phyloP scores from a whole-genome alignment of 2,113 vertebrate genomes.

The Eurypyga helias region DNA sequence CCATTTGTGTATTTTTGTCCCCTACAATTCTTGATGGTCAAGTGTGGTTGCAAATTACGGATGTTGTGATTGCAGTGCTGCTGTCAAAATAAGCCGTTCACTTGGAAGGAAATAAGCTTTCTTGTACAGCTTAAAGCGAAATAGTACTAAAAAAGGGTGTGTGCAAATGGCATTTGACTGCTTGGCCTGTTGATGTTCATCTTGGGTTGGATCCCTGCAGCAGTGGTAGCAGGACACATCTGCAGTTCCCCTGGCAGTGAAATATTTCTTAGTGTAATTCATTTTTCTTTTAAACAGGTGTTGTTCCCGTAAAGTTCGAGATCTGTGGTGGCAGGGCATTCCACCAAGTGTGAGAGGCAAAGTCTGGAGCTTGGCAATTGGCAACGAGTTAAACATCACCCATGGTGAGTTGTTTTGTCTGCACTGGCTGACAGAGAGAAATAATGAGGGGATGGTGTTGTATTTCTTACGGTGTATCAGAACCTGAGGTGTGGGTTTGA shows the following conservation, averaged over 20 bases:
- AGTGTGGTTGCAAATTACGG: not conserved
- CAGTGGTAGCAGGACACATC: not conserved
- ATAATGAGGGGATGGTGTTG: not conserved
- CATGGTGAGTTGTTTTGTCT: conserved; percentile 78
- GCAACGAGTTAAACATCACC: conserved; percentile 93
- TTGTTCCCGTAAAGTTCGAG: conserved; percentile 86
- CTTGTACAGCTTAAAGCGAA: not conserved
- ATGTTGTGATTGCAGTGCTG: not conserved
- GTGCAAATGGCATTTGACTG: not conserved
- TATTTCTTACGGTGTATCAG: not conserved
- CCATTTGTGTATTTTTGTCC: not conserved
- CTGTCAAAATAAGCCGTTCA: not conserved
- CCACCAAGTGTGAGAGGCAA: conserved; percentile 90
- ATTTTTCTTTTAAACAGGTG: conserved; percentile 74
- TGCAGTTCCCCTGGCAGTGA: not conserved
- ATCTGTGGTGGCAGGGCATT: conserved; percentile 94
- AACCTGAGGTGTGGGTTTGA: not conserved
- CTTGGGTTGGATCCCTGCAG: not conserved
- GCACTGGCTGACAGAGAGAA: not conserved
- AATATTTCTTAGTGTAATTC: not conserved
- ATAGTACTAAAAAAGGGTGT: not conserved
- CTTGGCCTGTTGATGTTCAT: not conserved
- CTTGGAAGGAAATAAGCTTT: not conserved
- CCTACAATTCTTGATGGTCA: not conserved
- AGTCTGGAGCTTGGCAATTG: conserved; percentile 93